Conservation (phyloP, 2,113 vertebrate genomes). For the Aviceda subcristata region DNA sequence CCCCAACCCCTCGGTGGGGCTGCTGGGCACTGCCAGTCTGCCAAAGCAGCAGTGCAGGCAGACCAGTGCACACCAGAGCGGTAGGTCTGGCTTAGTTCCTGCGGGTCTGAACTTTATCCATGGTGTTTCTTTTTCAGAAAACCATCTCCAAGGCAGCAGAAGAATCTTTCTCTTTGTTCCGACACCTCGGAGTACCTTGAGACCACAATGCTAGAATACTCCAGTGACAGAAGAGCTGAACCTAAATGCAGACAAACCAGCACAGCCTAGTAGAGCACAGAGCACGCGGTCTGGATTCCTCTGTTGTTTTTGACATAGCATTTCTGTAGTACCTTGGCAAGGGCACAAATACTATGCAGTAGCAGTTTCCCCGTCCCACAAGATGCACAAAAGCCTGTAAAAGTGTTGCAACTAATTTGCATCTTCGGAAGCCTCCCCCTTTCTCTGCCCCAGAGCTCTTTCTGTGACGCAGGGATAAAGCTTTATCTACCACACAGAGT, state of each 20-base stretch:
- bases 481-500: neutral
- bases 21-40: neutral
- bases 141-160: neutral
- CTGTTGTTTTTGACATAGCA: neutral
- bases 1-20: neutral
- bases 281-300: neutral
- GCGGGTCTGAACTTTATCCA: neutral
- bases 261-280: neutral
- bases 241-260: neutral
- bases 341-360: neutral
- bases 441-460: neutral
- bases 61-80: neutral
- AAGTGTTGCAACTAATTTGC: neutral
- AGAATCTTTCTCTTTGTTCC: neutral
- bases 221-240: neutral
- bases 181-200: neutral
- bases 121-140: neutral
- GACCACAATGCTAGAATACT: neutral
- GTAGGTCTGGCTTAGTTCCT: neutral
- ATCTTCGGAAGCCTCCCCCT: neutral
- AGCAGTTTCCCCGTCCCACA: neutral
- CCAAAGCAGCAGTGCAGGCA: neutral
- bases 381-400: neutral
- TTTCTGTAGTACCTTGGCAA: neutral
- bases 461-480: neutral